These are phyloP conservation scores for Promerops cafer DNA, from an alignment of 2,113 vertebrate species.

Conservation along the genomic window DNA sequence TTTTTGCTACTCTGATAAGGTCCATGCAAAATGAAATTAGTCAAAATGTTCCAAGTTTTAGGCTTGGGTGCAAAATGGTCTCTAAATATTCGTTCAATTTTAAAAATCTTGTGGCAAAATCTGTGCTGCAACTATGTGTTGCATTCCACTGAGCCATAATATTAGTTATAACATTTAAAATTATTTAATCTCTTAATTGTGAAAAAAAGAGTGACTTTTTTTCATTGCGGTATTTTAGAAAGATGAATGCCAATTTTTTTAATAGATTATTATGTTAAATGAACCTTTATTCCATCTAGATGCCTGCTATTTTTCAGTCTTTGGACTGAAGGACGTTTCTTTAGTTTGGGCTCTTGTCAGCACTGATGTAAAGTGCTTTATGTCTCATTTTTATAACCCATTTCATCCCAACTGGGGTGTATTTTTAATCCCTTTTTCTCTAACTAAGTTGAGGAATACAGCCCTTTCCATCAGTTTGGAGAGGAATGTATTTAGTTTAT, in stretches of 20 bases:
- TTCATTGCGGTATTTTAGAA: neutral
- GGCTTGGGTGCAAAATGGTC: neutral
- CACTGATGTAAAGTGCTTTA: neutral
- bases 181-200: neutral
- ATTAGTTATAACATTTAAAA: neutral
- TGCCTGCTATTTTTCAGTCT: neutral
- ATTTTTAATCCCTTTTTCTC: neutral
- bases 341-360: neutral
- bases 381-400: neutral
- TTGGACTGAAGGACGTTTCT: neutral
- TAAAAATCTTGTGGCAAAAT: neutral
- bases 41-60: neutral
- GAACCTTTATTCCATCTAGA: neutral
- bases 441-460: neutral
- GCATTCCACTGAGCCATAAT: neutral
- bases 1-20: neutral
- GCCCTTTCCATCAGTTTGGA: neutral
- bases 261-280: neutral
- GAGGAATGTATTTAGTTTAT: neutral
- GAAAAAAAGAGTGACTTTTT: neutral
- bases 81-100: neutral
- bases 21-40: neutral
- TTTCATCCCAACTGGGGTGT: neutral
- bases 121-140: neutral
- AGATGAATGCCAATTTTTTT: neutral